A percentile compares a stretch with the other conserved stretches of the same genome.
These are phyloP conservation scores for Rhabdophis nuchalis DNA, from an alignment of 2,797 vertebrate species.

Conservation along the genomic window DNA sequence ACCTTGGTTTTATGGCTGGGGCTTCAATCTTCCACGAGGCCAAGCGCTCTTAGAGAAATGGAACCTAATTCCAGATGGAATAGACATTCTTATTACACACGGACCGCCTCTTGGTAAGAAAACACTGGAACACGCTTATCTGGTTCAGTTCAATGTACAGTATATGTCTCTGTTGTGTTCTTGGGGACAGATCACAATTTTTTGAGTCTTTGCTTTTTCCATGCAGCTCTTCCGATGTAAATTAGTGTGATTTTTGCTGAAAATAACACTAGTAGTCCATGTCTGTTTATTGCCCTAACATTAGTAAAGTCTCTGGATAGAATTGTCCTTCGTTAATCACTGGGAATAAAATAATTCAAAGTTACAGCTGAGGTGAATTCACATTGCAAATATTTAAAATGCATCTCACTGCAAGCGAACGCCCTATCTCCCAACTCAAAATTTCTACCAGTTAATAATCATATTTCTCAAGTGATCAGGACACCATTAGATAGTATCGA, in stretches of 20 bases:
- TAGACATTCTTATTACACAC: conserved; percentile 93
- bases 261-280: neutral
- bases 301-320: neutral
- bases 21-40: conserved; percentile 92
- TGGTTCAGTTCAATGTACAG: conserved; percentile 36
- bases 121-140: conserved; percentile 38
- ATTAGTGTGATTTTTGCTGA: neutral
- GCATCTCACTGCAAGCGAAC: neutral
- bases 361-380: neutral
- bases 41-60: conserved; percentile 96
- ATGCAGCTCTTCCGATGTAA: conserved; percentile 7
- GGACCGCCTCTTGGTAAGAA: conserved; percentile 92
- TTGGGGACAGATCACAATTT: neutral
- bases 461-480: neutral
- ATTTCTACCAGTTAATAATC: neutral
- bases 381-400: neutral
- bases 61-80: conserved; percentile 94
- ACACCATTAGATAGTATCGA: neutral
- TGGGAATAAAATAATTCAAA: neutral
- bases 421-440: neutral
- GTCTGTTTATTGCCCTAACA: neutral
- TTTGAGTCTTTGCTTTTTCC: neutral
- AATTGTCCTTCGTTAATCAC: neutral
- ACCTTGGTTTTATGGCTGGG: conserved; percentile 98
- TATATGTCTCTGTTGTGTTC: conserved; percentile 27